Percentiles rank a stretch among this genome's conserved stretches.
Evolutionary conservation across 2,888 invertebrate genomes (phyloP).

Genomic region (Auanema freiburgensis): DNA sequence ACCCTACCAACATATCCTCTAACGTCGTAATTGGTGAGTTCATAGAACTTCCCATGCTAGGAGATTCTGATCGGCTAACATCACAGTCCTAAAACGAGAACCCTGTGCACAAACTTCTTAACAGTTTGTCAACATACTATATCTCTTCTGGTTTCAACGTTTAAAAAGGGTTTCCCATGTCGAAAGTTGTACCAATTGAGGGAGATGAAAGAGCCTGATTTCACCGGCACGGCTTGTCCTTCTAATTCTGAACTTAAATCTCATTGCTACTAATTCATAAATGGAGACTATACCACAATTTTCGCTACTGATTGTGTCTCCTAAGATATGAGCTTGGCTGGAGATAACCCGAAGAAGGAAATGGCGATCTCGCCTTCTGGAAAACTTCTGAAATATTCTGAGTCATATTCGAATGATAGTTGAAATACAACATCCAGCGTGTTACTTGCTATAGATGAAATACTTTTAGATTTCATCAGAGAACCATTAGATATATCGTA

Average conservation of each 20-base stretch:
- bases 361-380: background rate
- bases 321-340: constrained; percentile 7
- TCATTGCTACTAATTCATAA: background rate
- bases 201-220: constrained; percentile 55
- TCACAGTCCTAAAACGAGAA: constrained; percentile 16
- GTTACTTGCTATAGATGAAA: background rate
- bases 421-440: background rate
- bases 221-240: constrained; percentile 37
- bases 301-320: constrained; percentile 18
- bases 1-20: constrained; percentile 10
- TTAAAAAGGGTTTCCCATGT: constrained; percentile 64
- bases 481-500: background rate
- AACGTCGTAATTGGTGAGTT: background rate
- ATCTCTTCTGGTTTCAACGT: constrained; percentile 61
- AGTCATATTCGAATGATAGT: background rate
- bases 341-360: background rate
- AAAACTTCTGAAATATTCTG: background rate
- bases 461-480: background rate
- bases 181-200: constrained; percentile 69
- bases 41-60: background rate
- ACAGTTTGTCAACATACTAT: constrained; percentile 16
- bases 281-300: constrained; percentile 1
- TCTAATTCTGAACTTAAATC: background rate
- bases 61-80: constrained; percentile 1
- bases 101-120: too few relatives aligned